phyloP scores from a whole-genome alignment of 2,888 invertebrate species.

The Apomyelois bistriatella region DNA sequence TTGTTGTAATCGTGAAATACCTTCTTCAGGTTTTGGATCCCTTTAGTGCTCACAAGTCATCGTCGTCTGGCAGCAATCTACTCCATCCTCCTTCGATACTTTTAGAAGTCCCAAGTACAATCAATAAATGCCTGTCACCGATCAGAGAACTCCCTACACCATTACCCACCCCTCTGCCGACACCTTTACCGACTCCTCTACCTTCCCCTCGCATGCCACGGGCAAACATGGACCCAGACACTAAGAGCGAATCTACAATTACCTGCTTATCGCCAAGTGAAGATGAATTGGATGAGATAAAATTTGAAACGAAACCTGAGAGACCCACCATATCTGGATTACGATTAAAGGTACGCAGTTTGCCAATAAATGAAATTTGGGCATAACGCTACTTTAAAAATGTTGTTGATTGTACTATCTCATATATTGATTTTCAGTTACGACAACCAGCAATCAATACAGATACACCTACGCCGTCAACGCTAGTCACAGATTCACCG shows the following conservation, averaged over 20 bases:
- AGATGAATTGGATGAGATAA: slow-evolving; percentile 68
- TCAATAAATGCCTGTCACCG: slow-evolving; percentile 89
- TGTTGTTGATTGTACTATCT: no score
- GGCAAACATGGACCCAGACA: slow-evolving; percentile 52
- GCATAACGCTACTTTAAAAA: no score
- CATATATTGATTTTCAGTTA: slow-evolving; percentile 67
- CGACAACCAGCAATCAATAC: slow-evolving; percentile 71
- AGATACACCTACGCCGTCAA: slow-evolving; percentile 69
- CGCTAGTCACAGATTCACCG: slow-evolving; percentile 68
- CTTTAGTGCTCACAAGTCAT: slow-evolving; percentile 82
- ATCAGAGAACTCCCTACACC: slow-evolving; percentile 89
- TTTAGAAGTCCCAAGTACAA: slow-evolving; percentile 86
- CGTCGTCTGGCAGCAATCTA: slow-evolving; percentile 79
- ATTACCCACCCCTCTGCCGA: slow-evolving; percentile 81
- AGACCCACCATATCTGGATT: slow-evolving; percentile 55
- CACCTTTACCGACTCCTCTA: slow-evolving; percentile 85
- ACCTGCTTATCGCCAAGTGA: slow-evolving; percentile 63
- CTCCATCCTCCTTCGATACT: slow-evolving; percentile 87
- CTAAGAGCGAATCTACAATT: slow-evolving; percentile 46
- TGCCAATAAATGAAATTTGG: not conserved
- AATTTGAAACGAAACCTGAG: slow-evolving; percentile 47
- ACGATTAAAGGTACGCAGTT: slow-evolving; percentile 57
- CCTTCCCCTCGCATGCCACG: slow-evolving; percentile 70
- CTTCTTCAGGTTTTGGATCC: slow-evolving; percentile 81
- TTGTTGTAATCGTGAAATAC: not conserved